Evolutionary conservation across 1,140 invertebrate genomes (phyloP).

Genomic region (Diachasma alloeum): DNA sequence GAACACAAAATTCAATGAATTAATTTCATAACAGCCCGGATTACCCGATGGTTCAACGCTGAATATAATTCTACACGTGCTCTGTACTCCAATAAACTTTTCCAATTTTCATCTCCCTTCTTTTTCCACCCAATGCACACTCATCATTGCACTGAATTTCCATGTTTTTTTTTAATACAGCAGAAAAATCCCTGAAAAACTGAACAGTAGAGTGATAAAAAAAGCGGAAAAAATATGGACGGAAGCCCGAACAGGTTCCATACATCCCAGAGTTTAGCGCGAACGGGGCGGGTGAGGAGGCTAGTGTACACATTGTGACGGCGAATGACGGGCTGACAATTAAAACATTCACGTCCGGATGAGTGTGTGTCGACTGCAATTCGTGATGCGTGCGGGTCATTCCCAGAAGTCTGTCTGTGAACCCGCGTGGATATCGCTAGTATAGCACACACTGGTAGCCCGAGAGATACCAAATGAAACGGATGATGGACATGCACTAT

Average conservation of each 20-base stretch:
- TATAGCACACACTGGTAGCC: neutral
- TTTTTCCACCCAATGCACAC: neutral
- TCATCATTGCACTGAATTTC: neutral
- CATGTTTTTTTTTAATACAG: neutral
- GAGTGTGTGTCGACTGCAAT: conserved; percentile 30
- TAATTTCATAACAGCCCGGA: too few relatives aligned
- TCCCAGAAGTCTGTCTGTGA: conserved; percentile 41
- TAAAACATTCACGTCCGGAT: conserved; percentile 32
- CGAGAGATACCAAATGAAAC: conserved; percentile 9
- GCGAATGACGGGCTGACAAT: conserved; percentile 22
- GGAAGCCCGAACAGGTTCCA: neutral
- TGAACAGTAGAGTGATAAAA: neutral
- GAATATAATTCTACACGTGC: too few relatives aligned
- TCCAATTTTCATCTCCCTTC: too few relatives aligned
- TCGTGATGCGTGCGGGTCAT: conserved; percentile 37
- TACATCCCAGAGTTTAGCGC: neutral
- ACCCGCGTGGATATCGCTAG: conserved; percentile 28
- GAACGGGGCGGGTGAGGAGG: neutral
- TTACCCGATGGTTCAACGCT: too few relatives aligned
- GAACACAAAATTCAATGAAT: too few relatives aligned
- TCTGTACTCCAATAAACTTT: too few relatives aligned
- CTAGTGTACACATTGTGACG: neutral
- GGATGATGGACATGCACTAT: conserved; percentile 15
- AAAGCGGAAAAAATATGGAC: neutral
- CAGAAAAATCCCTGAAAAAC: neutral